Evolutionary conservation across 2,113 vertebrate genomes (phyloP).

Genomic region (Podarcis muralis): DNA sequence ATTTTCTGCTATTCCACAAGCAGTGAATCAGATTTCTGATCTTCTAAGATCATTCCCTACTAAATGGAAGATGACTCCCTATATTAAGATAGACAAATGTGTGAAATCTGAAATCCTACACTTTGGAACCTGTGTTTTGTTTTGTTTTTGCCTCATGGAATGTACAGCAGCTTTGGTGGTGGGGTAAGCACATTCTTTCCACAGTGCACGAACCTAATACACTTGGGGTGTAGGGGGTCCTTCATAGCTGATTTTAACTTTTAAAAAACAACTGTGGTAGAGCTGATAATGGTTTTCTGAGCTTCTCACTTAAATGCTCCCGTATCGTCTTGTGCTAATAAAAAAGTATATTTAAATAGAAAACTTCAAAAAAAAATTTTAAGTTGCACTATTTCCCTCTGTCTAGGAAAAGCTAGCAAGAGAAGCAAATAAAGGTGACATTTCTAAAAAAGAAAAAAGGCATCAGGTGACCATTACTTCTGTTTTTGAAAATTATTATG

Average conservation of each 20-base stretch:
- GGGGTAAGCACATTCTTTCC: neutral
- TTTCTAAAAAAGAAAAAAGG: conserved; percentile 67
- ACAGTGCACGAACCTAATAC: neutral
- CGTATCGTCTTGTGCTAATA: neutral
- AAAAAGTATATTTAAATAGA: neutral
- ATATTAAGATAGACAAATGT: too few relatives aligned
- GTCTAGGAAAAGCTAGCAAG: conserved; percentile 72
- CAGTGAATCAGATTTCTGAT: too few relatives aligned
- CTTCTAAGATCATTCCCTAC: too few relatives aligned
- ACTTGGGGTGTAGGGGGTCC: neutral
- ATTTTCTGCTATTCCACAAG: too few relatives aligned
- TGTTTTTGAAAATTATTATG: neutral
- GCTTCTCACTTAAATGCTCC: neutral
- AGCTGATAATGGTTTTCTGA: neutral
- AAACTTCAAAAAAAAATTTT: conserved; percentile 31
- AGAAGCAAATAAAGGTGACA: conserved; percentile 41
- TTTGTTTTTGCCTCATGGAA: too few relatives aligned
- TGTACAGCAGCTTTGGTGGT: too few relatives aligned
- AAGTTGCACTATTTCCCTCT: conserved; percentile 32
- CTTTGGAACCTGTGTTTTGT: too few relatives aligned
- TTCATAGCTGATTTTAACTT: neutral
- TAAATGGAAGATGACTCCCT: too few relatives aligned
- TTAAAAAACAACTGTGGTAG: neutral
- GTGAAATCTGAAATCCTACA: too few relatives aligned
- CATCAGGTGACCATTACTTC: conserved; percentile 67